Evolutionary conservation across 2,797 vertebrate species (phyloP), one percentile per base, ranked within the genome.

Genomic region (Pagetopsis macropterus): DNA sequence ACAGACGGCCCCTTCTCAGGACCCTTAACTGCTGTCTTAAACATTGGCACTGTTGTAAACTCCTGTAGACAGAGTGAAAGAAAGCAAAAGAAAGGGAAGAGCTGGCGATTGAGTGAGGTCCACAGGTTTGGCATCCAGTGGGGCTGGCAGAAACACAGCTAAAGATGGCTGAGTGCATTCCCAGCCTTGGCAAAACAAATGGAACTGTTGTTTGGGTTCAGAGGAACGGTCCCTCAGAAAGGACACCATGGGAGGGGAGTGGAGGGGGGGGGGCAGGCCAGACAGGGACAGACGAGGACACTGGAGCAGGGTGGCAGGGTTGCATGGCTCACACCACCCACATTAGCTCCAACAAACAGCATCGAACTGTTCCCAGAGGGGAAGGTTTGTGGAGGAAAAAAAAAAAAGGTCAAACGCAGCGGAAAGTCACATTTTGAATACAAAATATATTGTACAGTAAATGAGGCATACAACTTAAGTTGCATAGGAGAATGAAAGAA

Each of bases 121-220:
- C 78, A 78, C 86, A 88, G 85, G 84, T 92, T 88, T 90, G 89
- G 88, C 86, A 88, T 80, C 67, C 79, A 89, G 75, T 62, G 65
- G 72, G 71, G 70, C 81, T 88, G 88, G 85, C 82, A 89, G 78
- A 84, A 84, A 82, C 65, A 64, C 73, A 79, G 83, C 84, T 79
- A 87, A 89, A 83, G 87, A 90, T 81, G 89, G 86, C 82, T 84
- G 89, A 93, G 88, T 87, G 84, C 88, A 90, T 90, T 92, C 89
- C 83, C 86, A 89, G 87, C 81, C 83, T 80, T 82, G 87, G 88
- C 87, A 90, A 91, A 92, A 93, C 90, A 93, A 92, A 91, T 90
- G 76, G 90, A 89, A 84, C 89, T 87, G 87, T 89, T 94, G 91
- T 93, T 89, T 91, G 88, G 90, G 90, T 90, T 91, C 88, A 92